These are phyloP conservation scores for Epinephelus lanceolatus DNA, from an alignment of 2,113 vertebrate genomes.

Conservation along the genomic window DNA sequence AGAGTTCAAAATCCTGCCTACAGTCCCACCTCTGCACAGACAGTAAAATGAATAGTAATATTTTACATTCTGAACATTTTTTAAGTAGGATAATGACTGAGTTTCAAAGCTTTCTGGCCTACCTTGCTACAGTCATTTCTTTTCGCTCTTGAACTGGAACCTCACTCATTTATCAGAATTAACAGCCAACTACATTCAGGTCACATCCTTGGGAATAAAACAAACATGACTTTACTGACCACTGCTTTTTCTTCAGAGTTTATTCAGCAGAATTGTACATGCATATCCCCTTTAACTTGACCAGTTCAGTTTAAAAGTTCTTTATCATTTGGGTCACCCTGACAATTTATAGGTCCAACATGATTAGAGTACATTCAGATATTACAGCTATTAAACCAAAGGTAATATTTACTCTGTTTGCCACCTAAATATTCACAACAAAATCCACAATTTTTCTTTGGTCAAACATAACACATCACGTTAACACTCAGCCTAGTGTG, in stretches of 20 bases:
- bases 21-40: too few relatives aligned
- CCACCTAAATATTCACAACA: conserved; percentile 84
- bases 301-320: conserved; percentile 7
- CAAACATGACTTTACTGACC: background rate
- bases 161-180: too few relatives aligned
- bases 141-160: too few relatives aligned
- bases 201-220: conserved; percentile 8
- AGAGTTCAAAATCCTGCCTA: too few relatives aligned
- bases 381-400: conserved; percentile 68
- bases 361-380: conserved; percentile 78
- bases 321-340: conserved; percentile 33
- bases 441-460: conserved; percentile 77
- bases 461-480: conserved; percentile 69
- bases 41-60: too few relatives aligned
- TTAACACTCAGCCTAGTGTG: conserved; percentile 62
- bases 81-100: too few relatives aligned
- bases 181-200: too few relatives aligned
- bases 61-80: too few relatives aligned
- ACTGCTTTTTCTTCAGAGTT: conserved; percentile 43
- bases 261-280: conserved; percentile 75
- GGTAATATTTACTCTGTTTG: conserved; percentile 58
- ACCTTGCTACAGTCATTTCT: too few relatives aligned
- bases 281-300: conserved; percentile 49
- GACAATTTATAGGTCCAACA: conserved; percentile 73
- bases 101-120: too few relatives aligned